phyloP scores from a whole-genome alignment of 2,113 vertebrate species.

The Tragelaphus imberbis region DNA sequence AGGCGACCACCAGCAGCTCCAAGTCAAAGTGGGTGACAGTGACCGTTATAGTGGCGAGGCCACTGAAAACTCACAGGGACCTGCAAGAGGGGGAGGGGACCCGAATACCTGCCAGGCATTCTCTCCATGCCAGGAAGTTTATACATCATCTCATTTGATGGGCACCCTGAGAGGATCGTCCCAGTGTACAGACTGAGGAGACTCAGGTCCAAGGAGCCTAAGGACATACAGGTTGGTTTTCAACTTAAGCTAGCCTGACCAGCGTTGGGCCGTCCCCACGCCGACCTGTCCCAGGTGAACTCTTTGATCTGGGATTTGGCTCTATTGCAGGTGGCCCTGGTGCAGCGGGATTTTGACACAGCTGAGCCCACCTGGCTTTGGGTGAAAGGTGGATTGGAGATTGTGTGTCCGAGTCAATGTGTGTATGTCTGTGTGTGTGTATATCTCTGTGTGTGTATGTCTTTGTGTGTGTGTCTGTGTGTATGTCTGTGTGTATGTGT shows the following conservation, averaged over 20 bases:
- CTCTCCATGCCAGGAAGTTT: neutral
- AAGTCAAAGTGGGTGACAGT: neutral
- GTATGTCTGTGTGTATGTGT: too few relatives aligned
- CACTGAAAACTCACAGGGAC: neutral
- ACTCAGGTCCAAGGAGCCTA: neutral
- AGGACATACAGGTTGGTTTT: neutral
- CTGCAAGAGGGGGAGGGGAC: too few relatives aligned
- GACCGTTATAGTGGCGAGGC: neutral
- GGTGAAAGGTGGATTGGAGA: neutral
- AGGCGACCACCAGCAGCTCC: neutral
- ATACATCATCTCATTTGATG: neutral
- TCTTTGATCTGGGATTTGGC: neutral
- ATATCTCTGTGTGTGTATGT: too few relatives aligned
- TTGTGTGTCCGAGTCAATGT: neutral
- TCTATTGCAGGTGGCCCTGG: too few relatives aligned
- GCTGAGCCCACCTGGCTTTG: neutral
- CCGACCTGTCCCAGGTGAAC: too few relatives aligned
- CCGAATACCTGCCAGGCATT: neutral
- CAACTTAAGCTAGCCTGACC: neutral
- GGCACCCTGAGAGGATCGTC: neutral
- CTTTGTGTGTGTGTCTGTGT: neutral
- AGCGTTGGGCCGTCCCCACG: fast-evolving
- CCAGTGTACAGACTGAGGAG: neutral
- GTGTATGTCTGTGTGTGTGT: neutral
- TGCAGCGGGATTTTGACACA: neutral